These are phyloP conservation scores for Epinotia bilunana DNA, from an alignment of 2,888 invertebrate genomes.

Conservation along the genomic window DNA sequence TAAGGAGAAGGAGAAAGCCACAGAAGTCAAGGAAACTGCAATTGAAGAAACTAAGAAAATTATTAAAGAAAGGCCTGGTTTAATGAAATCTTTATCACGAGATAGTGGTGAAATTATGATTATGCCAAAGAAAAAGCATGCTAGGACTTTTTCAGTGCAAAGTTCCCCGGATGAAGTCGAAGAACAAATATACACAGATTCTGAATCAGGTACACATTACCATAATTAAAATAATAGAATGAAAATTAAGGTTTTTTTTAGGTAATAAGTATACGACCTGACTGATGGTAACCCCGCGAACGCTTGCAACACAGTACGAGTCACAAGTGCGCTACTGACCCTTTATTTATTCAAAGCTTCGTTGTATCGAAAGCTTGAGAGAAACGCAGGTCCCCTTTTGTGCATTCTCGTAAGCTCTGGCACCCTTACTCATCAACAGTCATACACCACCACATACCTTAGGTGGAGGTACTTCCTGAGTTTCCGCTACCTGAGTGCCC, in stretches of 20 bases:
- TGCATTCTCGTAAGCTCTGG: too few relatives aligned
- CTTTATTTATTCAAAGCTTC: too few relatives aligned
- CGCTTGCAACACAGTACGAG: too few relatives aligned
- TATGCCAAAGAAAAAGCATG: constrained; percentile 79
- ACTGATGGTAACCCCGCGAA: too few relatives aligned
- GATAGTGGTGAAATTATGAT: constrained; percentile 80
- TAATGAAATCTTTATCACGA: constrained; percentile 78
- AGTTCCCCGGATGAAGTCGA: constrained; percentile 83
- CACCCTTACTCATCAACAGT: too few relatives aligned
- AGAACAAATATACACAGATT: constrained; percentile 82
- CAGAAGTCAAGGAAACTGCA: constrained; percentile 63
- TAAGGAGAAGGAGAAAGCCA: constrained; percentile 61
- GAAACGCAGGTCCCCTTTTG: too few relatives aligned
- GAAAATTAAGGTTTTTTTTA: not conserved
- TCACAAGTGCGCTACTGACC: too few relatives aligned
- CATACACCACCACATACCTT: too few relatives aligned
- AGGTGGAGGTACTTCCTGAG: too few relatives aligned
- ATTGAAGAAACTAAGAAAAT: constrained; percentile 68
- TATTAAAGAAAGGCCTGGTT: constrained; percentile 70
- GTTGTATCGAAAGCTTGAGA: too few relatives aligned
- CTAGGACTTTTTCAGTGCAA: constrained; percentile 80
- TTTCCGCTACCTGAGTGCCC: too few relatives aligned
- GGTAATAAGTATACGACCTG: too few relatives aligned
- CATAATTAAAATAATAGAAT: not conserved
- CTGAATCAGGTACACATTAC: constrained; percentile 73